These are phyloP conservation scores for Pagetopsis macropterus DNA, from an alignment of 2,797 vertebrate species.

Conservation along the genomic window DNA sequence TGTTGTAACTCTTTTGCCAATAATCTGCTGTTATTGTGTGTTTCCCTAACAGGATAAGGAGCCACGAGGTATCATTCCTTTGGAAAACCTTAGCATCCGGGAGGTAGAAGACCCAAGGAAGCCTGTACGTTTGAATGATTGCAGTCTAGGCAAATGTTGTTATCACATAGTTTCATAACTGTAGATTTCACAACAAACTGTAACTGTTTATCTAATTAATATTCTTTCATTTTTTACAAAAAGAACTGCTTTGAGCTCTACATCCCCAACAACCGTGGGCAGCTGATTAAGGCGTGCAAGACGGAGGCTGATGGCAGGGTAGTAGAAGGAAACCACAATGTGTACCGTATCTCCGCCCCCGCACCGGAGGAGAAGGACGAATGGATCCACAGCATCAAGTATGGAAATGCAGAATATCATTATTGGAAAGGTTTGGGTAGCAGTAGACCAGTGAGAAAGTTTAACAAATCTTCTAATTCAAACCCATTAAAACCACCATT, in stretches of 20 bases:
- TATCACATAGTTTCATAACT: too few relatives aligned
- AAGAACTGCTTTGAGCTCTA: constrained; percentile 97
- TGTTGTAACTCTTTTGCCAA: background rate
- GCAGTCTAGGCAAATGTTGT: too few relatives aligned
- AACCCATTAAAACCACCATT: too few relatives aligned
- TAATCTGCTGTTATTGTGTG: constrained; percentile 19
- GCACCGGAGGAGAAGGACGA: constrained; percentile 95
- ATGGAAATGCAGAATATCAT: constrained; percentile 41
- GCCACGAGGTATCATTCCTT: constrained; percentile 92
- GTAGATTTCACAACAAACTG: background rate
- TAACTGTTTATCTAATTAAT: background rate
- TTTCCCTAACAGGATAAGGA: constrained; percentile 90
- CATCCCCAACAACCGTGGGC: constrained; percentile 95
- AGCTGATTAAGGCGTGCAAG: constrained; percentile 94
- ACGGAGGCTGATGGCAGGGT: constrained; percentile 92
- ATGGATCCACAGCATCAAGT: constrained; percentile 97
- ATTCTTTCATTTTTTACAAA: background rate
- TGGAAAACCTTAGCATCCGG: constrained; percentile 95
- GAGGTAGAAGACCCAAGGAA: constrained; percentile 96
- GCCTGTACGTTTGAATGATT: constrained; percentile 80
- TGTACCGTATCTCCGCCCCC: constrained; percentile 92
- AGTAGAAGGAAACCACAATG: constrained; percentile 93
- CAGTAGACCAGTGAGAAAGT: background rate
- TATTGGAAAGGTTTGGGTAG: constrained; percentile 21
- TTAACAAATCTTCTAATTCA: background rate